A percentile compares a stretch with the other conserved stretches of the same genome.
Conservation (phyloP, 2,888 invertebrate species). For the Diadegma fenestrale region DNA sequence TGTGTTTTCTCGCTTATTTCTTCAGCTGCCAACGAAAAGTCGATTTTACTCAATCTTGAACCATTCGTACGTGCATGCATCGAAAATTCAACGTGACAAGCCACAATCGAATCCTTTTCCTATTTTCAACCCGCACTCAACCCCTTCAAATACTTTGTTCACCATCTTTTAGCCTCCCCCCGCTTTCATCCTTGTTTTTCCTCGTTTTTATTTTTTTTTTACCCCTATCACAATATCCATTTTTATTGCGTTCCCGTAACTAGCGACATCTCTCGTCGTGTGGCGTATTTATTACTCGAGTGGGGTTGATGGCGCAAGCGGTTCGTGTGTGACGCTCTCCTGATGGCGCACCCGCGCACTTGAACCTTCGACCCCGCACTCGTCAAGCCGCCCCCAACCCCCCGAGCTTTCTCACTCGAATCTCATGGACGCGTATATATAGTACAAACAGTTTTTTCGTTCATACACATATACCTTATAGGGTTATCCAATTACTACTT, state of each 20-base stretch:
- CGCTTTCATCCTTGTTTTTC: neutral
- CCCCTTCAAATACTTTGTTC: neutral
- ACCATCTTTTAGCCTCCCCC: neutral
- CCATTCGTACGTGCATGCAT: too few species aligned
- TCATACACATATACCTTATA: slow-evolving; percentile 37
- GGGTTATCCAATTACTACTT: slow-evolving; percentile 69
- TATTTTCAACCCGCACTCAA: neutral
- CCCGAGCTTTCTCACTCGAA: slow-evolving; percentile 18
- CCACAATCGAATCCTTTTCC: neutral
- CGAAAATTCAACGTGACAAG: too few species aligned
- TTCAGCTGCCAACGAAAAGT: neutral
- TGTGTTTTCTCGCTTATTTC: slow-evolving; percentile 44
- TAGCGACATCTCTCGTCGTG: slow-evolving; percentile 63
- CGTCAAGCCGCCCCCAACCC: slow-evolving; percentile 3
- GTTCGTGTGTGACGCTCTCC: slow-evolving; percentile 44
- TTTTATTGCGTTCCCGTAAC: slow-evolving; percentile 48
- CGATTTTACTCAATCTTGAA: neutral
- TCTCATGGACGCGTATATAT: slow-evolving; percentile 28
- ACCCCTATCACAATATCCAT: neutral
- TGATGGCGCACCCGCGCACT: slow-evolving; percentile 66
- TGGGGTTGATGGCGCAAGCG: slow-evolving; percentile 61
- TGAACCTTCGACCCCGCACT: slow-evolving; percentile 64
- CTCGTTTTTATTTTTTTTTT: neutral
- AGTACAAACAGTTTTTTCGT: slow-evolving; percentile 41
- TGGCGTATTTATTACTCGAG: slow-evolving; percentile 50